Evolutionary conservation across 2,797 vertebrate species (phyloP).

Genomic region (Botia almorhae): DNA sequence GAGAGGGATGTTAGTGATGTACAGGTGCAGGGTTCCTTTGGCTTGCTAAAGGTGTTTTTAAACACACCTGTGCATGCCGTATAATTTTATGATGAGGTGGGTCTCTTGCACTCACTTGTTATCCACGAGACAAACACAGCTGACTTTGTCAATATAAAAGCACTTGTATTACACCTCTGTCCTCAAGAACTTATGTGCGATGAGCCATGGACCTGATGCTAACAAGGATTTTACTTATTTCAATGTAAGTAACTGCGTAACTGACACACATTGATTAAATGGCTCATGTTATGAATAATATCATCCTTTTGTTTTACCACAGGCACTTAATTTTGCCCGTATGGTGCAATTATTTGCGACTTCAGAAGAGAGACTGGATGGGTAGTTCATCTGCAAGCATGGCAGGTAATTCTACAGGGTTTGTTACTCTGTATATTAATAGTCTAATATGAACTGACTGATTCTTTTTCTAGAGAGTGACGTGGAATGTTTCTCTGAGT

Average conservation of each 20-base stretch:
- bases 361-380: slow-evolving; percentile 66
- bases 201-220: slow-evolving; percentile 13
- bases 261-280: neutral
- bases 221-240: slow-evolving; percentile 32
- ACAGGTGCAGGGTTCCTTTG: slow-evolving; percentile 37
- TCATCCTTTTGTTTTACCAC: neutral
- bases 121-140: slow-evolving; percentile 50
- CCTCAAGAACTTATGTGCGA: neutral
- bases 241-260: slow-evolving; percentile 47
- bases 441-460: neutral
- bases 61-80: neutral
- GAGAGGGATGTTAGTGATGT: neutral
- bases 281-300: neutral
- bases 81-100: slow-evolving; percentile 23
- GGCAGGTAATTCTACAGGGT: slow-evolving; percentile 59
- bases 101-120: slow-evolving; percentile 16
- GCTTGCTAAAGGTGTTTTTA: neutral
- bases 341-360: slow-evolving; percentile 44
- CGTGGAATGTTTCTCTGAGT: slow-evolving; percentile 72
- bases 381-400: slow-evolving; percentile 42
- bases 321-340: slow-evolving; percentile 47
- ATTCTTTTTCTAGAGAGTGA: slow-evolving; percentile 52
- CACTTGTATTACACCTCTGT: neutral
- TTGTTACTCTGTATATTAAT: neutral
- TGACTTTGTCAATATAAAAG: slow-evolving; percentile 36